Evolutionary conservation across 2,888 invertebrate genomes (phyloP).

Genomic region (Pseudococcus longispinus): DNA sequence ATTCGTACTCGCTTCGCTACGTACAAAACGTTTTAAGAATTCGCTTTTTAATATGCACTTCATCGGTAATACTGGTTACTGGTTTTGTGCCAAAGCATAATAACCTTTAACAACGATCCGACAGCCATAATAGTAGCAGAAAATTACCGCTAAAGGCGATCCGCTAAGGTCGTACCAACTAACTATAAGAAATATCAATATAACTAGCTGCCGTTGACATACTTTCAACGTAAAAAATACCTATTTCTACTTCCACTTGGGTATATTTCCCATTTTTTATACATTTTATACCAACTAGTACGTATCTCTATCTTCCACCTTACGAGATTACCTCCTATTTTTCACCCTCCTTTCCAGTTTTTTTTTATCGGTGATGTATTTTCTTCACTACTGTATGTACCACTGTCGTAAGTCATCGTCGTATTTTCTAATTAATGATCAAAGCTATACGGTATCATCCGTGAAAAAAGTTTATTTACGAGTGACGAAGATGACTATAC

Average conservation of each 20-base stretch:
- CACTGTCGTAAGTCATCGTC: too few relatives aligned
- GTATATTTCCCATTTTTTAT: slow-evolving; percentile 4
- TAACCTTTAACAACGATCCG: slow-evolving; percentile 11
- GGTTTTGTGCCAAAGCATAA: slow-evolving; percentile 36
- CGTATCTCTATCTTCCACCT: too few relatives aligned
- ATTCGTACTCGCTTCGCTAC: not conserved
- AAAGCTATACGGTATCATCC: too few relatives aligned
- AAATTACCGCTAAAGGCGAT: slow-evolving; percentile 40
- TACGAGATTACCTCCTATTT: too few relatives aligned
- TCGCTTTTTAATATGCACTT: slow-evolving; percentile 26
- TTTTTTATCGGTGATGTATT: not conserved
- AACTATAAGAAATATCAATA: slow-evolving; percentile 5
- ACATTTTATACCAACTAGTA: not conserved
- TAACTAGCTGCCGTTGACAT: slow-evolving; percentile 24
- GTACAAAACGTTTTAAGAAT: not conserved
- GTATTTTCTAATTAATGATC: too few relatives aligned
- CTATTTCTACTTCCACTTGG: slow-evolving; percentile 8
- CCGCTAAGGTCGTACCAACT: not conserved
- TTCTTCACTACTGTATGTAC: too few relatives aligned
- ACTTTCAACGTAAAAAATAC: slow-evolving; percentile 24
- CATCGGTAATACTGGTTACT: slow-evolving; percentile 23
- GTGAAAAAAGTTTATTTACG: not conserved
- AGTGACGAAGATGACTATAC: not conserved
- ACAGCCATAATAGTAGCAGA: slow-evolving; percentile 28
- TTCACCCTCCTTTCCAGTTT: not conserved